phyloP scores from a whole-genome alignment of 2,113 vertebrate genomes.

The Lethenteron camtschaticum region DNA sequence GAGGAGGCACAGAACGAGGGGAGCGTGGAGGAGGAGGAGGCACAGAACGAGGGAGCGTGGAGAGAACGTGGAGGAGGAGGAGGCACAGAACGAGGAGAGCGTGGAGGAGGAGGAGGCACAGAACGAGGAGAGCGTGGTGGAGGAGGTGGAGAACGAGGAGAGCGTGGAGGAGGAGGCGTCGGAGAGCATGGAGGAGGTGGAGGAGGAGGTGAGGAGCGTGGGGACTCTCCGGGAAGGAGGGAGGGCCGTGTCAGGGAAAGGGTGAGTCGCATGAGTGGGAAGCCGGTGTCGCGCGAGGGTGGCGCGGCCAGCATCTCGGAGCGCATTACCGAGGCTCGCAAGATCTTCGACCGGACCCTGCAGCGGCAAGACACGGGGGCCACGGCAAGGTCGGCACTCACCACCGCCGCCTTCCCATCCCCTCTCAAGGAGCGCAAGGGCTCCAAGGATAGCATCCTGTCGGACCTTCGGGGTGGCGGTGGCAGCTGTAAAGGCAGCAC shows the following conservation, averaged over 20 bases:
- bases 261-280: constrained; percentile 49
- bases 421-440: constrained; percentile 29
- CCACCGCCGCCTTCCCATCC: not conserved
- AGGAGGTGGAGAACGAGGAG: no score
- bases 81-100: no score
- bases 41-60: no score
- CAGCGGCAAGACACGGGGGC: constrained; percentile 15
- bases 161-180: no score
- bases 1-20: no score
- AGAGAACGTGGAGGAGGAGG: no score
- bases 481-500: constrained; percentile 45
- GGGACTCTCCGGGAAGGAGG: constrained; percentile 23
- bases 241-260: not conserved
- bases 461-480: constrained; percentile 1
- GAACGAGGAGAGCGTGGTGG: no score
- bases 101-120: no score
- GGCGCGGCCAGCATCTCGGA: not conserved
- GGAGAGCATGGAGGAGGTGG: no score
- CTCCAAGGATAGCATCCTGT: constrained; percentile 32
- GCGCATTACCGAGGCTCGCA: constrained; percentile 1
- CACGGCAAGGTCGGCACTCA: not conserved
- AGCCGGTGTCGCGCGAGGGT: constrained; percentile 28
- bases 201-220: constrained; percentile 36
- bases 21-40: no score
- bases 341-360: constrained; percentile 6